Evolutionary conservation across 2,797 vertebrate genomes (phyloP).

Genomic region (Pipistrellus pygmaeus): DNA sequence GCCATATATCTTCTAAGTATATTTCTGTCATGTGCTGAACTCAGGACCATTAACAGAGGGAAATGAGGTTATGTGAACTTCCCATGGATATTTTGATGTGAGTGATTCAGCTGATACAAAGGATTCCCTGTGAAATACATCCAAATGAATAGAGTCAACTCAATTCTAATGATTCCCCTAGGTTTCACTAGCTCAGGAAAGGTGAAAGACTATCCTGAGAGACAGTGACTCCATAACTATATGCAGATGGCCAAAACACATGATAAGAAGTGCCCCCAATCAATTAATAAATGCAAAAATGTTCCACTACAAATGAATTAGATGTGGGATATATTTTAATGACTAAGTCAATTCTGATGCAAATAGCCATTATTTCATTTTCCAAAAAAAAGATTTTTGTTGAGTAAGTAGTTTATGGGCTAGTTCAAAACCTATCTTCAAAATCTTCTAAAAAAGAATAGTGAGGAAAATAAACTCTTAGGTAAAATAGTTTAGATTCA

Average conservation of each 20-base stretch:
- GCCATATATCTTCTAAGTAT: constrained; percentile 84
- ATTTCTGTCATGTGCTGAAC: constrained; percentile 85
- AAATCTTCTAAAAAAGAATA: constrained; percentile 40
- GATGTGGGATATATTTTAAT: not conserved
- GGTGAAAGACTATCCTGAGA: not conserved
- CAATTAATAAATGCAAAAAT: constrained; percentile 1
- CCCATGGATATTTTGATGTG: constrained; percentile 69
- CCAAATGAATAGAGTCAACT: not conserved
- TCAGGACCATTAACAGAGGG: constrained; percentile 77
- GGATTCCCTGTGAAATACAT: constrained; percentile 61
- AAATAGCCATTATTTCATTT: not conserved
- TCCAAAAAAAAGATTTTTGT: constrained; percentile 31
- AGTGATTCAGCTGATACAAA: constrained; percentile 55
- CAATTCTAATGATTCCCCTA: not conserved
- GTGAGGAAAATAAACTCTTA: constrained; percentile 21
- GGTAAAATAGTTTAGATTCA: constrained; percentile 44
- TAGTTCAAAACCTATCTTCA: constrained; percentile 17
- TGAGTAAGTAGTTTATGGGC: not conserved
- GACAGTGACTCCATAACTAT: not conserved
- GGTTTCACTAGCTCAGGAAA: not conserved
- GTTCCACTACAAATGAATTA: not conserved
- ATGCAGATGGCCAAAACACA: not conserved
- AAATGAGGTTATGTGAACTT: constrained; percentile 82
- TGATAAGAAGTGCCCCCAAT: not conserved
- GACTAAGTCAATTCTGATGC: not conserved